Base-by-base conservation (phyloP, 2,797 vertebrate species). In the Hoplostethus mediterraneus region DNA sequence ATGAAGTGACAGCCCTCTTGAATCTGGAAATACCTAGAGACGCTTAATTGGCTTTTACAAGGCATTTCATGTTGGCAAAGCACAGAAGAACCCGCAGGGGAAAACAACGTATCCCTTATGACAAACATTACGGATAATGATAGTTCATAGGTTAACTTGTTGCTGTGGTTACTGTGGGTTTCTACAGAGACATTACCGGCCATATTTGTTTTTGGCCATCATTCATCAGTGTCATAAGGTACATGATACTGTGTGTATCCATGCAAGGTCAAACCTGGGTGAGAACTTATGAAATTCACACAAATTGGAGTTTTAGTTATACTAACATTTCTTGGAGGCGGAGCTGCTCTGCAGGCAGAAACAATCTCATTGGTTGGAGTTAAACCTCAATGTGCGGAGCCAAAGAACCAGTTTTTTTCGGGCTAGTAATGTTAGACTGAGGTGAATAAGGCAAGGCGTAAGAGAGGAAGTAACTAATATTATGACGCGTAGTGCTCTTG, bases 221-320 rank as follows among this genome's bases (percentile, higher is more conserved):
- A 48, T 30, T 52, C 38, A 12, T 45, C 58, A 36, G 33, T 53
- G 55, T 64, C 52, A 80, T 52, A 48, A 51, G 55, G 61, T 63
- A 57, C 45, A 60, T 0, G 3, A 17, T 7, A 0, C 2, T 47
- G 16, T 54, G 52, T 63, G 45, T 16, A 64, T 74, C 72, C 3
- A 28, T 28, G 28, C 21, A 28, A 28, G 28, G 28, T 28, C 28
- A 28, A 75, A 21, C 0, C 49, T 1, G 7, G 33, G 9, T 28
- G 28, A 40, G 68, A 72, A 83, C 68, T 31, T 36, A 71, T 75
- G 48, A 5, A 82, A 79, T 73, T 71, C 75, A 73, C 65, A 38
- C 52, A 77, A 62, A 86, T 75, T 54, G 12, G 14, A 45, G 13
- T 70, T 81, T 73, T 81, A 75, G 75, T 84, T 67, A 81, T 89